phyloP scores from a whole-genome alignment of 2,888 invertebrate species.

The Cyaniris semiargus region DNA sequence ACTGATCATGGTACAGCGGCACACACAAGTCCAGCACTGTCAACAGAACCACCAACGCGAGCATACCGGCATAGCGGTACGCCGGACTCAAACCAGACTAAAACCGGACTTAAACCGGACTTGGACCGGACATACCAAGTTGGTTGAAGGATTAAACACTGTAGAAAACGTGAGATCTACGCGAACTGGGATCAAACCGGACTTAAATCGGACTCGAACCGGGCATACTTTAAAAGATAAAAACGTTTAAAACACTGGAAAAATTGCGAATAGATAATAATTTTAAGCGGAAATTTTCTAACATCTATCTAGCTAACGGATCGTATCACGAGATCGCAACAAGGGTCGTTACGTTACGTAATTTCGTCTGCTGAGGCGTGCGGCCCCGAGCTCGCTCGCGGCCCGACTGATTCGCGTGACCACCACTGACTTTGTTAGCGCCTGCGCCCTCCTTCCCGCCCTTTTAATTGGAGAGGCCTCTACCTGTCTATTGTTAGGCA shows the following conservation, averaged over 20 bases:
- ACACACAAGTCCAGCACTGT: conserved; percentile 71
- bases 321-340: background rate
- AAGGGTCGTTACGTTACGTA: conserved; percentile 20
- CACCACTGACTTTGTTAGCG: conserved; percentile 52
- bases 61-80: conserved; percentile 42
- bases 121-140: background rate
- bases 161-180: background rate
- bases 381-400: conserved; percentile 41
- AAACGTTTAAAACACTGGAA: background rate
- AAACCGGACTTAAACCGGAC: conserved; percentile 32
- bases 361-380: conserved; percentile 31
- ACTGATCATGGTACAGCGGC: conserved; percentile 73
- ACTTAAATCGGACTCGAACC: background rate
- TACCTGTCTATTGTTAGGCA: conserved; percentile 35
- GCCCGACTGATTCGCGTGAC: conserved; percentile 65
- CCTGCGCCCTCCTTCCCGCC: conserved; percentile 73
- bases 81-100: background rate
- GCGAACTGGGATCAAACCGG: too few relatives aligned
- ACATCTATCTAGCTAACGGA: background rate
- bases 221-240: background rate
- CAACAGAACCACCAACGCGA: conserved; percentile 64
- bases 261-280: background rate
- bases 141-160: background rate
- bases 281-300: background rate
- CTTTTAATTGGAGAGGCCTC: conserved; percentile 66